Evolutionary conservation across 2,113 vertebrate genomes (phyloP), one percentile per base, ranked within the genome.

Genomic region (Bufo gargarizans): DNA sequence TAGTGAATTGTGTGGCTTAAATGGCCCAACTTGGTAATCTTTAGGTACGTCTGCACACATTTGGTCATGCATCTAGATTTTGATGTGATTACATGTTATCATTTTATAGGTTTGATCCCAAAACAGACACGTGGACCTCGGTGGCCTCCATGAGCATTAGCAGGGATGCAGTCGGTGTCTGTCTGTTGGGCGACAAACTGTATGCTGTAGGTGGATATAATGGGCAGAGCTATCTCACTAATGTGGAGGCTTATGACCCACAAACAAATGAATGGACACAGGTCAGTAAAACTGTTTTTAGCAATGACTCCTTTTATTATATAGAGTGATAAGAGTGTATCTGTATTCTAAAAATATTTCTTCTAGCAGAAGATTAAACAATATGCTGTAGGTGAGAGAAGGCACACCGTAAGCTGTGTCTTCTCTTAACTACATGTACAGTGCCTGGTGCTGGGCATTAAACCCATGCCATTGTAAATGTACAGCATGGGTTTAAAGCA

Each of bases 221-320:
- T 33, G 98, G 98, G 19, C 97, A 99, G 92, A 95, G 97, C 4
- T 99, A 99, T 72, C 97, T 99, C 87, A 99, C 95, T 77, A 97
- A 96, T 0, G 98, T 99, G 59, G 98, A 99, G 86, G 96, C 98
- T 76, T 99, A 99, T 0, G 98, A 99, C 92, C 98, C 98, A 61
- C 98, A 99, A 93, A 99, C 97, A 58, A 99, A 99, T 61, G 98
- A 99, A 91, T 99, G 98, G 98, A 97, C 96, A 88, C 98, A 99
- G 98, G 98, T 99, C 95, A 33, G 88, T 55, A 59, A 16, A 50
- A 43, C 45, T 67, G 2, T 17, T 14, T 50, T 20, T 76, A 0
- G 0, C 3, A 17, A 20, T 7, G 1, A 47, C 45, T 49, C 59
- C 8, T 13, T 58, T 3, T 12, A 12, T 58, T 58, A 3, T 58